Evolutionary conservation across 2,888 invertebrate species (phyloP).

Genomic region (Nineta flava): DNA sequence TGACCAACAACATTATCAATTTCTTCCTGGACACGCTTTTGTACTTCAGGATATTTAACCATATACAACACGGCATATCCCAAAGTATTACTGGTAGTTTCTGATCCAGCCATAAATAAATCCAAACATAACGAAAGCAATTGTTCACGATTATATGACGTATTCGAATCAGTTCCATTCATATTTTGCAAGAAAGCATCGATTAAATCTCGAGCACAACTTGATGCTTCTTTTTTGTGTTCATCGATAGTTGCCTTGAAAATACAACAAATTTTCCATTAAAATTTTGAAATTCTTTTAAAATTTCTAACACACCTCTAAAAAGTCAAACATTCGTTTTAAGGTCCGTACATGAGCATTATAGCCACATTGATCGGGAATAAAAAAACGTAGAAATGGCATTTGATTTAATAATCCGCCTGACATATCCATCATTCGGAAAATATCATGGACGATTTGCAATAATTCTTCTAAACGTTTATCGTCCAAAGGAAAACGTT

Average conservation of each 20-base stretch:
- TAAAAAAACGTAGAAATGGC: constrained; percentile 47
- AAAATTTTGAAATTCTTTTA: neutral
- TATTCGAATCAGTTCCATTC: constrained; percentile 26
- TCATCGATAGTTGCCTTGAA: constrained; percentile 36
- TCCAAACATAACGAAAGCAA: constrained; percentile 38
- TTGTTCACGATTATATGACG: constrained; percentile 30
- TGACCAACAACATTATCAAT: constrained; percentile 41
- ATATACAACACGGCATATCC: constrained; percentile 42
- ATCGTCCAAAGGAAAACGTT: constrained; percentile 44
- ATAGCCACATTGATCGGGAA: constrained; percentile 47
- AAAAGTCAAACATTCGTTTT: constrained; percentile 35
- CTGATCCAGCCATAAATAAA: constrained; percentile 51
- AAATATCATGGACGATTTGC: constrained; percentile 41
- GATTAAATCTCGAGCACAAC: constrained; percentile 39
- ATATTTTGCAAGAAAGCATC: constrained; percentile 48
- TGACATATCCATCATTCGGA: constrained; percentile 43
- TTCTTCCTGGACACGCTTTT: constrained; percentile 38
- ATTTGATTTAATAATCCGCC: constrained; percentile 53
- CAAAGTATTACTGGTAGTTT: constrained; percentile 50
- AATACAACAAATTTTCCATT: constrained; percentile 4
- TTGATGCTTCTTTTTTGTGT: constrained; percentile 30
- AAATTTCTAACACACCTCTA: constrained; percentile 27
- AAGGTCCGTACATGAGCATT: constrained; percentile 33
- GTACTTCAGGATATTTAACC: constrained; percentile 37
- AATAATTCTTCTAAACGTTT: constrained; percentile 35